Evolutionary conservation across 2,888 invertebrate species (phyloP), one percentile per base, ranked within the genome.

Genomic region (Listrodromus nycthemerus): DNA sequence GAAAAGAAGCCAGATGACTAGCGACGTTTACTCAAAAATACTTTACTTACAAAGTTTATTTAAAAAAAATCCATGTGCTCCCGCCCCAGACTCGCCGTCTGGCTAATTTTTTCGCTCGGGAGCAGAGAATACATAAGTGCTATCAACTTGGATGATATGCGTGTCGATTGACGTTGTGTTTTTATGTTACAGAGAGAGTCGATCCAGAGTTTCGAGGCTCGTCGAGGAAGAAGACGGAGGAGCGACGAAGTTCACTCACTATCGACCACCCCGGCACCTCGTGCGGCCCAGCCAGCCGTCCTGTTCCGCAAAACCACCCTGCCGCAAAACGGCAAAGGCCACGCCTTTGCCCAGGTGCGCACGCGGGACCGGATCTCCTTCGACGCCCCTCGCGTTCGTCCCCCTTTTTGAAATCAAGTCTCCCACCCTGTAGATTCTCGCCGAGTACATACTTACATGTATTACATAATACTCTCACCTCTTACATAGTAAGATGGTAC

Each of bases 331-430:
- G 83, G 87, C 88, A 85, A 88, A 91, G 87, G 91, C 92, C 92
- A 92, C 92, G 92, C 92, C 92, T 92, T 92, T 91, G 90, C 91
- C 92, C 92, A 92, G 92, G 92, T 92, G 92, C 91, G 90, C 89
- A 85, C 86, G 85, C 89, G 78, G 80, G 74, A 86, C 80, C 58
- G 77, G 83, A 84, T 80, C 82, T 78, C 27, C 27, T 74, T 65
- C 55, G 58, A 77, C 84, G 83, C 83, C 84, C 84, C 74, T 78
- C 71, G 73, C 70, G 65, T 65, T 61, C 73, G 65, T 73, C 82
- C 80, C 77, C 74, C 55, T 55, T 69, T 27, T 50, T 2, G 50
- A 66, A 65, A 65, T 79, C 82, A 70, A 48, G 74, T 79, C 75
- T 37, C 74, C 52, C 67, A 67, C 52, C 50, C 58, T 13, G 21